phyloP scores from a whole-genome alignment of 2,113 vertebrate species.

The Hydrochoerus hydrochaeris region DNA sequence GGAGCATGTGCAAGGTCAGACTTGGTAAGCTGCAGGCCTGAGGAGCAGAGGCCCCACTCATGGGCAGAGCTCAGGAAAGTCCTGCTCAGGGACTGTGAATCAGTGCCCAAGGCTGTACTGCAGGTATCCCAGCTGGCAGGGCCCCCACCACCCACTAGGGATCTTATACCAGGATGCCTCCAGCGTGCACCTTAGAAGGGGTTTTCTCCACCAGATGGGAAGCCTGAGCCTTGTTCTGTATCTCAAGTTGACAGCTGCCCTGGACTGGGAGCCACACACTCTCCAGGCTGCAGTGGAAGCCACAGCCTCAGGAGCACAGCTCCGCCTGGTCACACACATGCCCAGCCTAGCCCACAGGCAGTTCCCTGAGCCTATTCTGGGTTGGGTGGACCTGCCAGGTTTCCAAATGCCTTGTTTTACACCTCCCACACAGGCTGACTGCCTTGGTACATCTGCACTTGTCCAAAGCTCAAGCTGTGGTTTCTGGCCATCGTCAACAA shows the following conservation, averaged over 20 bases:
- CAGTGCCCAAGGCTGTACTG: neutral
- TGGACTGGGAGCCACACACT: neutral
- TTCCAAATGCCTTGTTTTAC: neutral
- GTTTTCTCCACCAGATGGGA: fast-evolving
- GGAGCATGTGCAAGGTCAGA: neutral
- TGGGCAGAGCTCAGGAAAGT: neutral
- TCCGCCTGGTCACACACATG: fast-evolving
- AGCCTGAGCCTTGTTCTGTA: neutral
- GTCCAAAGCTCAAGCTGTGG: conserved; percentile 61
- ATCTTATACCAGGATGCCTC: neutral
- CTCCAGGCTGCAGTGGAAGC: neutral
- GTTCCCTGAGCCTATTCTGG: neutral
- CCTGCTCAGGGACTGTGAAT: fast-evolving
- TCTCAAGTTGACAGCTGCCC: neutral
- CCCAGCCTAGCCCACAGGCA: fast-evolving
- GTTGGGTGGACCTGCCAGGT: neutral
- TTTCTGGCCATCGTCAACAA: conserved; percentile 67
- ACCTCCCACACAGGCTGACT: neutral
- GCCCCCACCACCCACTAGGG: neutral
- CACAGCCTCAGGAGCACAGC: neutral
- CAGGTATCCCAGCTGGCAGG: fast-evolving
- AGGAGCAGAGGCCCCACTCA: neutral
- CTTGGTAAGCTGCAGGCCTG: fast-evolving
- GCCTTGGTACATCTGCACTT: conserved; percentile 43
- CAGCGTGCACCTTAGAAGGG: neutral